Conservation (phyloP, 2,113 vertebrate species). For the Sinocyclocheilus maitianheensis region DNA sequence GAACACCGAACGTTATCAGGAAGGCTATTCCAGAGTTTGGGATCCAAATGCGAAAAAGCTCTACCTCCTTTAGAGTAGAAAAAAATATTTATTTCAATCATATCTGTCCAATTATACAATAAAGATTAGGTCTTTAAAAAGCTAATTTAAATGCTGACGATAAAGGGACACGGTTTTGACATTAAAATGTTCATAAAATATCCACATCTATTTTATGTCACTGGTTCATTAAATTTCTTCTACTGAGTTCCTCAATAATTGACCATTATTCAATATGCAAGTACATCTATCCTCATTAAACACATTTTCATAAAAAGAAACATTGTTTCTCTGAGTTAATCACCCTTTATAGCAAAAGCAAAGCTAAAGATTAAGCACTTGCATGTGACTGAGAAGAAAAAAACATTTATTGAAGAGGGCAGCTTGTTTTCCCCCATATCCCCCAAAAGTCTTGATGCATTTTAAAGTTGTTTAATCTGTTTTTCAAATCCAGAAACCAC, state of each 20-base stretch:
- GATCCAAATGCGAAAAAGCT: too few species aligned
- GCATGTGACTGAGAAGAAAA: background rate
- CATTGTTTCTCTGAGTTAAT: slow-evolving; percentile 16
- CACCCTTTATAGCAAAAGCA: background rate
- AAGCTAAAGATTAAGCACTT: slow-evolving; percentile 24
- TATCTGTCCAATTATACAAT: background rate
- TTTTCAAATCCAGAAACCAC: background rate
- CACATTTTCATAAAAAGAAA: background rate
- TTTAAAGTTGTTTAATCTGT: slow-evolving; percentile 9
- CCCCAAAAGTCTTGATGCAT: slow-evolving; percentile 14
- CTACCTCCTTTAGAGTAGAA: too few species aligned
- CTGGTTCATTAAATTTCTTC: background rate
- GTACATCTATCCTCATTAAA: background rate
- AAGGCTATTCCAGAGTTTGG: too few species aligned
- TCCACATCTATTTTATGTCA: background rate
- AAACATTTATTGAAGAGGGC: background rate
- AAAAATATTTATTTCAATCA: background rate
- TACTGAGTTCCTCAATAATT: background rate
- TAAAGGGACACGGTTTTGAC: background rate
- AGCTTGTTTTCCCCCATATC: background rate
- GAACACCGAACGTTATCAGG: too few species aligned
- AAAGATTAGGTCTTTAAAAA: background rate
- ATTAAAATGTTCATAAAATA: background rate
- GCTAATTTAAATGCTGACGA: background rate
- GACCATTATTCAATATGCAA: background rate